These are phyloP conservation scores for Thalassoma bifasciatum DNA, from an alignment of 2,113 vertebrate genomes.

Conservation along the genomic window DNA sequence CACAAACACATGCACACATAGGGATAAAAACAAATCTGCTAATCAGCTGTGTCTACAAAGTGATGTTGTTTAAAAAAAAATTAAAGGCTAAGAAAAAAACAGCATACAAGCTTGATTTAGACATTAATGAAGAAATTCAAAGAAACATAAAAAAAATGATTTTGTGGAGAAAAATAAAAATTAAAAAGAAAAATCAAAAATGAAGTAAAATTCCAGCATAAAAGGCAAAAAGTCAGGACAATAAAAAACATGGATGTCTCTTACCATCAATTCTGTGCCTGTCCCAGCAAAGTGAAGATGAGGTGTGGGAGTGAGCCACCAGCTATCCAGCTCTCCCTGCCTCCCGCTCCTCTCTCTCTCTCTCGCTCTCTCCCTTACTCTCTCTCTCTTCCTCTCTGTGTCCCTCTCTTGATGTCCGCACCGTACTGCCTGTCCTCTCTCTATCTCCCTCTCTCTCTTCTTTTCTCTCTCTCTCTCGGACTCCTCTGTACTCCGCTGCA, in stretches of 20 bases:
- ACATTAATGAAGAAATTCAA: neutral
- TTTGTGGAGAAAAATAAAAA: neutral
- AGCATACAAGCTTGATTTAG: neutral
- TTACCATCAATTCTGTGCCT: constrained; percentile 83
- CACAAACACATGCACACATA: constrained; percentile 26
- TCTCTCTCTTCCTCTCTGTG: constrained; percentile 32
- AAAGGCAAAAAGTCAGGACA: constrained; percentile 28
- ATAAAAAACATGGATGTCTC: constrained; percentile 58
- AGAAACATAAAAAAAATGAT: constrained; percentile 2
- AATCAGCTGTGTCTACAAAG: neutral
- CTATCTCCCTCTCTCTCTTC: constrained; percentile 53
- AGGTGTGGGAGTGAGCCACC: constrained; percentile 84
- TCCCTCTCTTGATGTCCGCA: constrained; percentile 67
- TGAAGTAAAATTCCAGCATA: constrained; percentile 35
- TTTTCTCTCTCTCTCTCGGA: constrained; percentile 62
- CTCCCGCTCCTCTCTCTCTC: constrained; percentile 66
- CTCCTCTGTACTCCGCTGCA: constrained; percentile 73
- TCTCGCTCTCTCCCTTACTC: constrained; percentile 32
- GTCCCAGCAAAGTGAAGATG: constrained; percentile 87
- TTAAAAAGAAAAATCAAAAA: neutral
- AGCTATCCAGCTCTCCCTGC: constrained; percentile 72
- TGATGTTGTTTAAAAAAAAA: neutral
- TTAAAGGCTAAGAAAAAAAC: neutral
- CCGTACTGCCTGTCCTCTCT: constrained; percentile 65
- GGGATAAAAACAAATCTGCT: neutral